Evolutionary conservation across 2,113 vertebrate genomes (phyloP).

Genomic region (Cygnus atratus): DNA sequence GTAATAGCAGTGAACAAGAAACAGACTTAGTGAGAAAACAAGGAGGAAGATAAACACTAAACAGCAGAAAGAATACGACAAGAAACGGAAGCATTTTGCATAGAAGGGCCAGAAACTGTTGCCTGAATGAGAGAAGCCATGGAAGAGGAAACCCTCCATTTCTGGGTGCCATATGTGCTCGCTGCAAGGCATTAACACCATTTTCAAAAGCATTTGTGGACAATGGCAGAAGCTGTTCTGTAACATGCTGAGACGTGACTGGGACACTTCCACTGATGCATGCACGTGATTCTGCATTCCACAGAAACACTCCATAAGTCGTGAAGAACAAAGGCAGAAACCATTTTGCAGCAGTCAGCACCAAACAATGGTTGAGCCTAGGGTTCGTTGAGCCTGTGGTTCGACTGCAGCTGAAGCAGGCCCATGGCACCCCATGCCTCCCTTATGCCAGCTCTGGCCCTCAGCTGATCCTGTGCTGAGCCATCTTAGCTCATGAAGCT

Average conservation of each 20-base stretch:
- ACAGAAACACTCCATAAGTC: not conserved
- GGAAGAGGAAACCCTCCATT: not conserved
- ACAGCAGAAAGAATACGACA: not conserved
- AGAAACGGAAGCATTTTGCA: not conserved
- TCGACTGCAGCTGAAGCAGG: not conserved
- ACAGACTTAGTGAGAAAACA: slow-evolving; percentile 32
- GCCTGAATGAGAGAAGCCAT: not conserved
- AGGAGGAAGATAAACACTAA: slow-evolving; percentile 20
- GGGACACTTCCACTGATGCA: not conserved
- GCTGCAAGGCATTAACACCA: not conserved
- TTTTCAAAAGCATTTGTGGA: not conserved
- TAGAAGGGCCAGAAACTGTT: not conserved
- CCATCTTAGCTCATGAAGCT: not conserved
- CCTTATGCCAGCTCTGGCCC: not conserved
- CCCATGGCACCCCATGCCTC: not conserved
- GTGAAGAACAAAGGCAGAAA: slow-evolving; percentile 23
- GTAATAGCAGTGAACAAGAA: slow-evolving; percentile 28
- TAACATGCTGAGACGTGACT: not conserved
- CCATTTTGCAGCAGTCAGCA: not conserved
- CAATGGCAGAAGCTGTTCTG: not conserved
- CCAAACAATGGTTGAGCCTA: not conserved
- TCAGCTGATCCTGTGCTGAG: not conserved
- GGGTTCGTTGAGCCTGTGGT: accelerated
- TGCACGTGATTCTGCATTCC: not conserved
- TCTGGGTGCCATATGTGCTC: slow-evolving; percentile 42